Evolutionary conservation across 1,140 invertebrate species (phyloP).

Genomic region (Lordiphosa collinella): DNA sequence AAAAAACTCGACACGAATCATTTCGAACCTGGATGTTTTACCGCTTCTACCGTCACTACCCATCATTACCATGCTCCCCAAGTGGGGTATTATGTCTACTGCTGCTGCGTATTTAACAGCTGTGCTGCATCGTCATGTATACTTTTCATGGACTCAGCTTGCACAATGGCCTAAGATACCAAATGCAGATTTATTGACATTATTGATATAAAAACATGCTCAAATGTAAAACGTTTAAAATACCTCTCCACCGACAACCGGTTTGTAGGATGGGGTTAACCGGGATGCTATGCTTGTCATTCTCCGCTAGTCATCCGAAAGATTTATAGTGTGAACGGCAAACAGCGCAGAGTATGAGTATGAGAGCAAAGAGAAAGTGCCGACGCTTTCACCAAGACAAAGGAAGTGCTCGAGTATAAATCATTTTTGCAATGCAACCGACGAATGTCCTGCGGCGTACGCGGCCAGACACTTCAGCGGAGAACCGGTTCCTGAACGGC

Average conservation of each 20-base stretch:
- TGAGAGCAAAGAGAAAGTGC: conserved; percentile 45
- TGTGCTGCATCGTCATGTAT: too few relatives aligned
- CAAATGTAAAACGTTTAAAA: too few relatives aligned
- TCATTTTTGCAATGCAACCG: conserved; percentile 28
- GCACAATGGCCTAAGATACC: too few relatives aligned
- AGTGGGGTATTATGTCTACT: too few relatives aligned
- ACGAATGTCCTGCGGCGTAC: conserved; percentile 49
- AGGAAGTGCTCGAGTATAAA: conserved; percentile 44
- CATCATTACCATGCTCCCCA: too few relatives aligned
- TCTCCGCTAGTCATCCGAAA: conserved; percentile 26
- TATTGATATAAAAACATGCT: too few relatives aligned
- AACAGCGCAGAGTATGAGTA: conserved; percentile 22
- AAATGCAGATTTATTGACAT: too few relatives aligned
- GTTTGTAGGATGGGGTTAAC: conserved; percentile 34
- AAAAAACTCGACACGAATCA: too few relatives aligned
- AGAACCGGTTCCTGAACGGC: conserved; percentile 37
- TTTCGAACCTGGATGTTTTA: too few relatives aligned
- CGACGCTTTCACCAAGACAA: conserved; percentile 45
- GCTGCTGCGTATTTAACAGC: too few relatives aligned
- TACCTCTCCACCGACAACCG: conserved; percentile 14
- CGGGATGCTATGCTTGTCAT: conserved; percentile 41
- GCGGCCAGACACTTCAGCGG: conserved; percentile 37
- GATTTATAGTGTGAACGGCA: conserved; percentile 68
- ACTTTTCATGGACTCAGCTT: too few relatives aligned
- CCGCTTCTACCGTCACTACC: too few relatives aligned